Conservation (phyloP, 2,888 invertebrate species). For the Hirtodrosophila trivittata region DNA sequence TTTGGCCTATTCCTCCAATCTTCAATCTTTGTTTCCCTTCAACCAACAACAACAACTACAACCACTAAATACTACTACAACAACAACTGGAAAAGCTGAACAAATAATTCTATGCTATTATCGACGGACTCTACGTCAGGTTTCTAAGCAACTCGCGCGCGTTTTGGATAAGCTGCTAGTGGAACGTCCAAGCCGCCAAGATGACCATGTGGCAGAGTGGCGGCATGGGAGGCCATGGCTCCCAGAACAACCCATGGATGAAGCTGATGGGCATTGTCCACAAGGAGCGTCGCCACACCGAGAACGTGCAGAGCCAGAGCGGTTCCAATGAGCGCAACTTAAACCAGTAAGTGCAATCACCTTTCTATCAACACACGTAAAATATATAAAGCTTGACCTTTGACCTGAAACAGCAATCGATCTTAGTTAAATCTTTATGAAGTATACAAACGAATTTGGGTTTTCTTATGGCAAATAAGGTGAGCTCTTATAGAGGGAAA, state of each 20-base stretch:
- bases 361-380: background rate
- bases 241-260: conserved; percentile 93
- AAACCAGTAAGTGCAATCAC: conserved; percentile 87
- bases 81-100: no score
- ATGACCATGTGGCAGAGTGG: conserved; percentile 92
- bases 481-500: no score
- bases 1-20: no score
- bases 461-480: no score
- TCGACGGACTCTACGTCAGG: conserved; percentile 27
- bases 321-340: conserved; percentile 87
- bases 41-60: no score
- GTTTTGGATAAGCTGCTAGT: conserved; percentile 42
- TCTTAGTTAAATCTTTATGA: no score
- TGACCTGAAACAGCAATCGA: no score
- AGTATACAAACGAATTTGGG: no score
- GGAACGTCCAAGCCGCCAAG: conserved; percentile 71
- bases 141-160: conserved; percentile 39
- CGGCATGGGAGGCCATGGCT: conserved; percentile 90
- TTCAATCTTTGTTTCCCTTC: no score
- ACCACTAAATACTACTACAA: no score
- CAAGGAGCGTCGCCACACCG: conserved; percentile 89
- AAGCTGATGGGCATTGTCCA: conserved; percentile 92
- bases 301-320: conserved; percentile 85
- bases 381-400: background rate
- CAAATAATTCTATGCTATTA: conserved; percentile 33